Conservation (phyloP, 2,113 vertebrate species). For the Xerus inauris region DNA sequence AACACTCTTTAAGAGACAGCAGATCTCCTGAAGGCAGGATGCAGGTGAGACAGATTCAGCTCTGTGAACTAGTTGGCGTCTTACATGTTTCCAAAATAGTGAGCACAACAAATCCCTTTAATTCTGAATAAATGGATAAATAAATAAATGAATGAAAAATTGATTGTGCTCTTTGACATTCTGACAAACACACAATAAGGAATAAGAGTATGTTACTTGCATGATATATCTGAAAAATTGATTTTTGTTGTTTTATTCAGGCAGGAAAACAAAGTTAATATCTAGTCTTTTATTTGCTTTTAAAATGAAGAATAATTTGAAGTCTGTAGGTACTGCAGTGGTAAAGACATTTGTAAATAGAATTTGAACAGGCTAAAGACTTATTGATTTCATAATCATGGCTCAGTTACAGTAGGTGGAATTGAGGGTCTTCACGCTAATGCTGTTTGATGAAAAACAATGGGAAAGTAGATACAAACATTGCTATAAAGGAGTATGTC, state of each 20-base stretch:
- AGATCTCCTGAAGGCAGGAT: not conserved
- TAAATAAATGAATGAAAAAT: constrained; percentile 4
- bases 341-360: constrained; percentile 63
- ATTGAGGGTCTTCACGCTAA: constrained; percentile 48
- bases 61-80: not conserved
- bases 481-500: constrained; percentile 32
- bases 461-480: constrained; percentile 44
- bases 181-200: not conserved
- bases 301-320: constrained; percentile 61
- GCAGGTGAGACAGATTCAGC: not conserved
- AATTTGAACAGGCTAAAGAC: constrained; percentile 42
- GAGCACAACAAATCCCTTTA: not conserved
- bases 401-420: constrained; percentile 62
- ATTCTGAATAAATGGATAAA: constrained; percentile 33
- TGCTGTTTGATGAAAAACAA: constrained; percentile 71
- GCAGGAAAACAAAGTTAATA: constrained; percentile 47
- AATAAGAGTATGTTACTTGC: not conserved
- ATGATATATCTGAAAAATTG: constrained; percentile 57
- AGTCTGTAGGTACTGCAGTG: not conserved
- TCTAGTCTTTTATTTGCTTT: constrained; percentile 52
- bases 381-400: constrained; percentile 64
- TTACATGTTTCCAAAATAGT: constrained; percentile 17
- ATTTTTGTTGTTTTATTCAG: constrained; percentile 54
- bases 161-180: constrained; percentile 1
- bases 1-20: not conserved